phyloP scores from a whole-genome alignment of 2,888 invertebrate genomes.

The Melanotus villosus region DNA sequence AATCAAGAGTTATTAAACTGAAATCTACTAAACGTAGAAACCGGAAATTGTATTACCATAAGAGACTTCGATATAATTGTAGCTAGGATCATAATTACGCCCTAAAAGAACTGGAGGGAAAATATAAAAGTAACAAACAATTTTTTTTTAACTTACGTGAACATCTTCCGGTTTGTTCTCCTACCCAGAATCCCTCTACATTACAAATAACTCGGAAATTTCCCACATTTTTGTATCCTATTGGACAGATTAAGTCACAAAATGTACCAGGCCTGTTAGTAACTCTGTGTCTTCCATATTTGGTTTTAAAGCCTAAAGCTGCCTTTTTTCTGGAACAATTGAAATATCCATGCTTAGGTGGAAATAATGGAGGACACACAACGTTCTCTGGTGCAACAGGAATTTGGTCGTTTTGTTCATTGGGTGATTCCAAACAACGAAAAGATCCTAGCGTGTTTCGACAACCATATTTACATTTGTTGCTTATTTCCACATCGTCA shows the following conservation, averaged over 20 bases:
- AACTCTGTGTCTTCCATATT: conserved; percentile 61
- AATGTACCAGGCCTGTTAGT: conserved; percentile 67
- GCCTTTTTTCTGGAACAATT: conserved; percentile 65
- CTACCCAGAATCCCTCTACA: conserved; percentile 67
- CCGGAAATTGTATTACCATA: conserved; percentile 14
- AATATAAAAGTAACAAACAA: background rate
- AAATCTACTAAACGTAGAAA: too few species aligned
- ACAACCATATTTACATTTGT: conserved; percentile 64
- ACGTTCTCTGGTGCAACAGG: conserved; percentile 11
- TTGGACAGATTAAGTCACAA: conserved; percentile 69
- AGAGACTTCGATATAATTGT: conserved; percentile 26
- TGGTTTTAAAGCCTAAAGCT: conserved; percentile 47
- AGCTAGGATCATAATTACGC: conserved; percentile 17
- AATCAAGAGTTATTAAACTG: too few species aligned
- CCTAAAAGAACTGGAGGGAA: conserved; percentile 27
- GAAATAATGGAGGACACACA: conserved; percentile 67
- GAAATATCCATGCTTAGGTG: conserved; percentile 68
- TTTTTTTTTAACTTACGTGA: conserved; percentile 63
- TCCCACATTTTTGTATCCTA: conserved; percentile 67
- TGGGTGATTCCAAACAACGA: conserved; percentile 62
- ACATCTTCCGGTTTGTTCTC: conserved; percentile 68
- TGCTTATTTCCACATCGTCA: conserved; percentile 63
- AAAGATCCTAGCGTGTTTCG: conserved; percentile 78
- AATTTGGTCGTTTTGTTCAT: conserved; percentile 55
- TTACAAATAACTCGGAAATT: conserved; percentile 68